phyloP scores from a whole-genome alignment of 2,888 invertebrate genomes.

The Sisyra nigra region DNA sequence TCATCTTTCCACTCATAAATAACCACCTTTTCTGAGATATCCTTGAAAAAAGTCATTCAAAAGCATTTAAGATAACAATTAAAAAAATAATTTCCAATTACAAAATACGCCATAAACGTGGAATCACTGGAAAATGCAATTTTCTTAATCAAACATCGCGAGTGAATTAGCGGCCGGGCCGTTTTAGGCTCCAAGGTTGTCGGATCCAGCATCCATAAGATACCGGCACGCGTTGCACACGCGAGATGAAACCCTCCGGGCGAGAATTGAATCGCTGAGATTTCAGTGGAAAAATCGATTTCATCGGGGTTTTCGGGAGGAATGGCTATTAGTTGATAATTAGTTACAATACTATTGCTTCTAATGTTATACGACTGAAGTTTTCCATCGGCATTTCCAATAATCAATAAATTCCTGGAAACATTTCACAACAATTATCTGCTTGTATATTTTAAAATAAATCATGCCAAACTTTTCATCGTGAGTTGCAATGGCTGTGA shows the following conservation, averaged over 20 bases:
- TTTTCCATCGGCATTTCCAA: background rate
- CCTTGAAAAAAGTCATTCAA: too few species aligned
- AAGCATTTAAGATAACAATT: too few species aligned
- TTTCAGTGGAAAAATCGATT: background rate
- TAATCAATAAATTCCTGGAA: background rate
- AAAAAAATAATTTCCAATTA: too few species aligned
- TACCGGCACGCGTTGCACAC: constrained; percentile 40
- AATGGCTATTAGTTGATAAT: background rate
- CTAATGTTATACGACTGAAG: background rate
- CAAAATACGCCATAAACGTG: constrained; percentile 37
- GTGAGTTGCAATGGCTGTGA: background rate
- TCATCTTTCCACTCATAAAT: too few species aligned
- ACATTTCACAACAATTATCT: background rate
- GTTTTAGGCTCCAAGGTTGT: constrained; percentile 32
- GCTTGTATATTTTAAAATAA: background rate
- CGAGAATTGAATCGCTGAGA: background rate
- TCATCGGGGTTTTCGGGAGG: background rate
- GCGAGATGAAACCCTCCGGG: constrained; percentile 34
- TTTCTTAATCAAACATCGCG: constrained; percentile 28
- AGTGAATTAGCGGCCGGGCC: constrained; percentile 30
- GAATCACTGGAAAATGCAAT: constrained; percentile 37
- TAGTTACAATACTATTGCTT: background rate
- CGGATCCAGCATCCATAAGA: constrained; percentile 40
- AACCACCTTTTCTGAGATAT: too few species aligned
- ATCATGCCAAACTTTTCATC: background rate